A percentile compares a stretch with the other conserved stretches of the same genome.
Evolutionary conservation across 1,140 invertebrate genomes (phyloP).

Genomic region (Aleiodes sp.): DNA sequence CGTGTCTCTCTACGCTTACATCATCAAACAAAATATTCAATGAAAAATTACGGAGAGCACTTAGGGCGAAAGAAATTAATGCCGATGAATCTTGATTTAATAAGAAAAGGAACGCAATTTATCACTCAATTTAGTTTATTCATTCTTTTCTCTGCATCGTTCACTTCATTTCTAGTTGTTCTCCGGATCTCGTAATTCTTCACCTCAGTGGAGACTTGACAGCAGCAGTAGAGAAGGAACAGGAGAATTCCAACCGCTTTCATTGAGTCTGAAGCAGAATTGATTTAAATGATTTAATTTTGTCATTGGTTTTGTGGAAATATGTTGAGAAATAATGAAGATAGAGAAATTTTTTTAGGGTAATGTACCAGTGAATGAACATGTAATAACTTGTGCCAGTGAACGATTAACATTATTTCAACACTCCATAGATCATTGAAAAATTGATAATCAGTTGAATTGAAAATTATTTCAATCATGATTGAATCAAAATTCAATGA

Average conservation of each 20-base stretch:
- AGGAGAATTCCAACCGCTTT: slow-evolving; percentile 48
- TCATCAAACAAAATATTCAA: not conserved
- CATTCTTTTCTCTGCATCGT: slow-evolving; percentile 5
- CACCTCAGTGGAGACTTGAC: slow-evolving; percentile 65
- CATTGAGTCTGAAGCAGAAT: slow-evolving; percentile 59
- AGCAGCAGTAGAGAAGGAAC: slow-evolving; percentile 66
- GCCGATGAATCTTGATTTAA: too few species aligned
- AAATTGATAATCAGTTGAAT: too few species aligned
- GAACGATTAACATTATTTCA: too few species aligned
- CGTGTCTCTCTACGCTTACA: not conserved
- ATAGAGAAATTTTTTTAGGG: too few species aligned
- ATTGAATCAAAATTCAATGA: not conserved
- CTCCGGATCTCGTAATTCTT: slow-evolving; percentile 46
- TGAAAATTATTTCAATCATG: too few species aligned
- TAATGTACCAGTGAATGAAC: too few species aligned
- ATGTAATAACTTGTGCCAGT: too few species aligned
- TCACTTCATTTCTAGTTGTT: slow-evolving; percentile 5
- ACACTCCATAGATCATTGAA: too few species aligned
- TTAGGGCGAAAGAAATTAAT: not conserved
- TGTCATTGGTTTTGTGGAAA: slow-evolving; percentile 4
- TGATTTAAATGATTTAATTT: not conserved
- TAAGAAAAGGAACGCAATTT: too few species aligned
- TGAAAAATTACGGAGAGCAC: not conserved
- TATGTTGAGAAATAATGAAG: slow-evolving; percentile 8
- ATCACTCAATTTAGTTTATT: not conserved